Evolutionary conservation across 2,888 invertebrate species (phyloP), one percentile per base, ranked within the genome.

Genomic region (Drepanosiphum platanoidis): DNA sequence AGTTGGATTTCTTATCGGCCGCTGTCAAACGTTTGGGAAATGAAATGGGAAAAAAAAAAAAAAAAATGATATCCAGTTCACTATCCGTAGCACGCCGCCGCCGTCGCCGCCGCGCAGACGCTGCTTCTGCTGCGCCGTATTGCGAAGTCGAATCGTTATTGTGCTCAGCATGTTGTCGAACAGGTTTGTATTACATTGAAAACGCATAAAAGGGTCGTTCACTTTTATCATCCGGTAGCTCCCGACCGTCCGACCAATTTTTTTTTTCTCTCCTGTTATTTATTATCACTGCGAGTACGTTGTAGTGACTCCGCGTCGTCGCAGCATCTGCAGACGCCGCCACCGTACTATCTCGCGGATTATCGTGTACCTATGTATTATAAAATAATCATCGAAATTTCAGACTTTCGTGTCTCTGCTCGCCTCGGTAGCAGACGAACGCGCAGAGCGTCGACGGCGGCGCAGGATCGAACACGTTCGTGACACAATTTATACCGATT

Each of bases 171-270:
- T 66, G 52, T 75, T 32, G 68, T 34, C 32, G 75, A 84, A 84
- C 84, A 58, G 84, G 84, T 84, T 84, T 68, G 75, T 32, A 22
- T 9, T n/a, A n/a, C n/a, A 27, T 27, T 58, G 71, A 39, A 71
- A 52, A 77, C 66, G 68, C 64, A 66, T 83, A 75, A 84, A 68
- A 75, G 58, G 77, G 84, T 84, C 84, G 84, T 84, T 84, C 84
- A 77, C 84, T 77, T 75, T 68, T 58, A 70, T 82, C 72, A 13
- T 74, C 74, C 83, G 83, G 75, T 68, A 84, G 83, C 83, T 84
- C 52, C 83, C 74, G 72, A 74, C 22, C 46, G 36, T 68, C 27
- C 11, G 22, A 27, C 36, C 52, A 18, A 30, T 75, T 75, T 68
- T 32, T 75, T 66, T 27, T 61, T 42, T 36, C 36, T 22, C 13